Base-by-base conservation (phyloP, 2,888 invertebrate genomes). In the Bombylius discolor region DNA sequence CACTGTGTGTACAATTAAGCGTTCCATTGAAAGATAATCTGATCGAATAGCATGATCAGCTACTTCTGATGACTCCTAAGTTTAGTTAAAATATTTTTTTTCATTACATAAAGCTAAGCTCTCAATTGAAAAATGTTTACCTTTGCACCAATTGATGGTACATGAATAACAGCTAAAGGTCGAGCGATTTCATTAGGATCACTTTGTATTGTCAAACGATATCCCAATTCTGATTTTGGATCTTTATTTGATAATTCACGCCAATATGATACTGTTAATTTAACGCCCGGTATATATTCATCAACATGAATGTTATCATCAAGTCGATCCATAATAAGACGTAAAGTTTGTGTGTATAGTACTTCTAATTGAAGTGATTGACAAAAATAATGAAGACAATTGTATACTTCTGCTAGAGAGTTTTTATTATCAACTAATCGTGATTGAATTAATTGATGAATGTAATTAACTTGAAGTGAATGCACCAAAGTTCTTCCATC, bases 401-500 rank as follows among this genome's bases (percentile, higher is more conserved):
- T 84, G 71, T 91, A 92, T 1, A 91, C 83, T 70, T 91, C 90
- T 52, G 84, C 82, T 14, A 92, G 74, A 4, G 91, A 89, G 66
- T 84, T 81, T 1, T 82, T 80, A 69, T 86, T 86, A 66, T 90
- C 89, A 1, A 73, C 74, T 2, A 74, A 77, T 42, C 96, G 82
- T 0, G 90, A 85, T 76, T 99, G 99, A 4, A 95, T 86, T 36
- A 98, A 81, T 66, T 95, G 91, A 66, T 97, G 95, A 54, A 99
- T 85, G 76, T 92, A 96, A 68, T 92, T 84, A 31, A 91, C 83
- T 78, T 97, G 98, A 9, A 96, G 79, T 5, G 89, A 85, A 77
- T 99, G 99, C 4, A 98, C 97, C 56, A 99, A 77, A 0, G 92
- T 84, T 74, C 94, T 94, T 13, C 98, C 98, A 80, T 95, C 95